Evolutionary conservation across 2,113 vertebrate species (phyloP).

Genomic region (Camelus dromedarius): DNA sequence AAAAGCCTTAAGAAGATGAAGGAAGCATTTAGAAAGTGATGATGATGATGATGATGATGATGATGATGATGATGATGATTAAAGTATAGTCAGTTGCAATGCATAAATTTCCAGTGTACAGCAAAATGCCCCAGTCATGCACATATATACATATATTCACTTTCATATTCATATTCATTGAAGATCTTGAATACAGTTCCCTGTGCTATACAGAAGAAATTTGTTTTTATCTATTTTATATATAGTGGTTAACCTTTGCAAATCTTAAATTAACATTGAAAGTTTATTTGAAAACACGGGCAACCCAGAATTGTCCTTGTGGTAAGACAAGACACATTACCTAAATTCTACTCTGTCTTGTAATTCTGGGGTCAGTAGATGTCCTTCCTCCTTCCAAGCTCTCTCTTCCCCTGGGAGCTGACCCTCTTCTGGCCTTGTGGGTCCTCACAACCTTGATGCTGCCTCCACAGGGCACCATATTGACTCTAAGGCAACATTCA

Average conservation of each 20-base stretch:
- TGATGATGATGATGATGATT: not conserved
- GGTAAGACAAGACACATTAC: not conserved
- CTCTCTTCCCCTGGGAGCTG: not conserved
- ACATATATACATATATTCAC: too few species aligned
- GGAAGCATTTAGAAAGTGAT: not conserved
- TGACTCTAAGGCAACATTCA: not conserved
- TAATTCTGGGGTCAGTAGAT: not conserved
- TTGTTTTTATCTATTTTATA: too few species aligned
- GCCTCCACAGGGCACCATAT: not conserved
- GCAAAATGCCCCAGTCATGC: too few species aligned
- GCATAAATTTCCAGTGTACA: too few species aligned
- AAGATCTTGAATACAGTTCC: too few species aligned
- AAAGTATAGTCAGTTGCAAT: too few species aligned
- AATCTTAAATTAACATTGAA: not conserved
- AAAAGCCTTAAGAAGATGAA: not conserved
- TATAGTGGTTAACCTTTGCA: too few species aligned
- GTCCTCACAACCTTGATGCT: not conserved
- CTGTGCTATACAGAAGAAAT: too few species aligned
- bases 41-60: not conserved
- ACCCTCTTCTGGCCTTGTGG: not conserved
- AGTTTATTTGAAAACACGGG: not conserved
- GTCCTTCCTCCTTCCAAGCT: not conserved
- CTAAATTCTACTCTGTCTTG: not conserved
- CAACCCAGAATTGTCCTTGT: not conserved
- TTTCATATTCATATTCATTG: too few species aligned